phyloP scores from a whole-genome alignment of 2,888 invertebrate genomes.

The Eugnorisma glareosa region DNA sequence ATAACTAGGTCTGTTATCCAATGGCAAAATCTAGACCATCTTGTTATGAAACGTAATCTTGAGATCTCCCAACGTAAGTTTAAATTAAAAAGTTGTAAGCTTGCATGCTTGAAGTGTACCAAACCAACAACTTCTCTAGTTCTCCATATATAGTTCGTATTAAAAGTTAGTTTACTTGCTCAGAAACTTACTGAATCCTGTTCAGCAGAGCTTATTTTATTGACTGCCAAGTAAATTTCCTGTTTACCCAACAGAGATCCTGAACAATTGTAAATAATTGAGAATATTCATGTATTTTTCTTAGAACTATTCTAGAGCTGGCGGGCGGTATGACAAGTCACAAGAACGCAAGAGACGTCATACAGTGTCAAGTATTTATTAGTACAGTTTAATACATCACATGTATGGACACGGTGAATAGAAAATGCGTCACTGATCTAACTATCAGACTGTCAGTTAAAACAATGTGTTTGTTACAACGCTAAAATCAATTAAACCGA shows the following conservation, averaged over 20 bases:
- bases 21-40: conserved; percentile 29
- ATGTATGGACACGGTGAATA: conserved; percentile 18
- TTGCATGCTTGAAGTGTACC: not conserved
- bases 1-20: conserved; percentile 5
- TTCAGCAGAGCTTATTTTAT: not conserved
- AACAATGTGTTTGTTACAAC: conserved; percentile 14
- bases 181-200: not conserved
- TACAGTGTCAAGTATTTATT: conserved; percentile 22
- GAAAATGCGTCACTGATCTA: conserved; percentile 31
- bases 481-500: not conserved
- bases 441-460: not conserved
- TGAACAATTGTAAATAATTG: conserved; percentile 2
- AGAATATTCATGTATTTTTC: conserved; percentile 36
- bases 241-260: not conserved
- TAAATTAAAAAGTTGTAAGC: not conserved
- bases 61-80: not conserved
- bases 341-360: conserved; percentile 25
- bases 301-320: conserved; percentile 2
- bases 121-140: not conserved
- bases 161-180: not conserved
- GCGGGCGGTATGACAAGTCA: conserved; percentile 13
- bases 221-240: not conserved
- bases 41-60: conserved; percentile 23
- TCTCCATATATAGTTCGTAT: not conserved
- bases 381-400: conserved; percentile 11